Evolutionary conservation across 2,888 invertebrate species (phyloP), one percentile per base, ranked within the genome.

Genomic region (Sisyra terminalis): DNA sequence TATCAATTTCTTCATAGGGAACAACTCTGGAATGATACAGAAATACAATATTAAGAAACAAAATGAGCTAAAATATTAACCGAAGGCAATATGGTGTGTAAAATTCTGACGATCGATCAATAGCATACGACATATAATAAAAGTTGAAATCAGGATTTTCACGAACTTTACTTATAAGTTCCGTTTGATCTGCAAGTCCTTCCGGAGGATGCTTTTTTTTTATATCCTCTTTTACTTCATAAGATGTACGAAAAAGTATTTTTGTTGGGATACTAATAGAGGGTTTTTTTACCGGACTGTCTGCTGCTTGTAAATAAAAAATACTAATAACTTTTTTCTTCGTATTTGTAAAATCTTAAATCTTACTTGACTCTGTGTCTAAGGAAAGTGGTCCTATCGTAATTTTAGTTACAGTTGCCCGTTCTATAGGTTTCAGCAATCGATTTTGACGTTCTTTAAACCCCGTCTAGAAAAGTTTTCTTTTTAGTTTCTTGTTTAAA

Each of bases 21-120:
- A 84, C 82, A 30, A 86, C 75, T 50, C 87, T 86, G 56, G 34
- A 56, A 57, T 8, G 29, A 42, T 13, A 42, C 3, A n/a, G 11
- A 13, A 35, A 13, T 35, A 13, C 6, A n/a, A 34, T 10, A 34
- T 32, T 32, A 13, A 13, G n/a, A 32, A n/a, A 13, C 4, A 18
- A 44, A 40, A 15, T 15, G 17, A 31, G 29, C 24, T 14, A 10
- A 11, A 38, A 30, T 36, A 42, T 57, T 66, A 65, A 82, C 80
- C 70, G 75, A 29, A 84, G 64, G 46, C 79, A 78, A 53, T 84
- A 85, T 0, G 83, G 83, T 3, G 79, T 77, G 49, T 80, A 85
- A 52, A 71, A 71, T 49, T 79, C 75, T 47, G 81, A 83, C 3
- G 74, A 71, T 44, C 72, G 71, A n/a, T 77, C 72, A 2, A 80